These are phyloP conservation scores for Thamnaconus septentrionalis DNA, from an alignment of 2,113 vertebrate species.

Conservation along the genomic window DNA sequence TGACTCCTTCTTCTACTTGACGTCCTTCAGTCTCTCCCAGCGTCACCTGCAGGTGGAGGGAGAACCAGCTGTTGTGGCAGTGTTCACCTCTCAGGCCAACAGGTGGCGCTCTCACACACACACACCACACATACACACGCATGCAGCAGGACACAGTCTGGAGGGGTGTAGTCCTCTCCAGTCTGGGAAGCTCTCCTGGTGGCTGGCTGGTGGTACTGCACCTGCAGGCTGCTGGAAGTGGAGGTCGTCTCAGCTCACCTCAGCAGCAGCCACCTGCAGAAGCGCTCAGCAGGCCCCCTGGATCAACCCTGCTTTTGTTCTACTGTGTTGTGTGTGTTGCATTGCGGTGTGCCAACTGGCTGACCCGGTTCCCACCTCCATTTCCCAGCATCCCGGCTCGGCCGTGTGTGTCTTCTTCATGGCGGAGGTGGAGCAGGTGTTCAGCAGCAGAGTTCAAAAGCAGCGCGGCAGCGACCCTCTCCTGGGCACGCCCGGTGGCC, in stretches of 20 bases:
- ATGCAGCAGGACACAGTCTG: neutral
- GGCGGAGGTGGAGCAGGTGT: conserved; percentile 86
- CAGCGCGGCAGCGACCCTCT: conserved; percentile 78
- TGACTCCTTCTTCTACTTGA: conserved; percentile 92
- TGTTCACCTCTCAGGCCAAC: neutral
- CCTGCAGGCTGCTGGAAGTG: no score
- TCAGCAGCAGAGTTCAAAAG: conserved; percentile 89
- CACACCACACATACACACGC: neutral
- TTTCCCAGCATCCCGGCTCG: conserved; percentile 86
- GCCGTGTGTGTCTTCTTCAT: conserved; percentile 91
- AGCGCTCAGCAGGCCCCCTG: no score
- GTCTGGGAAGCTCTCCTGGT: neutral
- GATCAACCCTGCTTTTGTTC: no score
- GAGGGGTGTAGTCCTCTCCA: neutral
- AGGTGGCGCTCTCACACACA: neutral
- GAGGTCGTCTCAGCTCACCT: no score
- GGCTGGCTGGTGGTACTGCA: no score
- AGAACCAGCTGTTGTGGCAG: no score
- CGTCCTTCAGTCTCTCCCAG: conserved; percentile 84
- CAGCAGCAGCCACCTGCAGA: no score
- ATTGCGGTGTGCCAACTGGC: no score
- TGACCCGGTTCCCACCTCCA: neutral
- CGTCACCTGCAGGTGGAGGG: conserved; percentile 53
- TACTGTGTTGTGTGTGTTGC: no score
- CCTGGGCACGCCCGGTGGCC: conserved; percentile 84